Conservation (phyloP, 1,140 invertebrate species). For the Rhizoglyphus robini region DNA sequence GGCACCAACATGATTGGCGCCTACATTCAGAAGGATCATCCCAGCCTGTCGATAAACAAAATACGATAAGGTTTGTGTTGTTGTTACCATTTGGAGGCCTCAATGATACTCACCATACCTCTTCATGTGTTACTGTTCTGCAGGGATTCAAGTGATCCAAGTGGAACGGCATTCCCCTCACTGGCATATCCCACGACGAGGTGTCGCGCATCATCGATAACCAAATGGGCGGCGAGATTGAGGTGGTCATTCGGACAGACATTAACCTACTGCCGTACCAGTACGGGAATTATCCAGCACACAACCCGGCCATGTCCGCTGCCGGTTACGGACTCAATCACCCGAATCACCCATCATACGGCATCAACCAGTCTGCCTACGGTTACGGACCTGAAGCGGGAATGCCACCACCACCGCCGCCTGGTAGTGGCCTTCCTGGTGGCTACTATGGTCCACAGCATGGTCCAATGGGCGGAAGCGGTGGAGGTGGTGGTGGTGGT, state of each 20-base stretch:
- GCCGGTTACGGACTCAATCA: neutral
- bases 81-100: neutral
- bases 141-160: constrained; percentile 52
- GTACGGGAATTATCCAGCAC: neutral
- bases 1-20: constrained; percentile 41
- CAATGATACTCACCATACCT: neutral
- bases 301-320: neutral
- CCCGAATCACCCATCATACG: neutral
- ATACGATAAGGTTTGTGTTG: constrained; percentile 41
- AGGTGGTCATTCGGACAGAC: constrained; percentile 41
- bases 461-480: too few relatives aligned
- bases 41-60: constrained; percentile 36
- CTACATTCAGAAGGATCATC: constrained; percentile 44
- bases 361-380: neutral
- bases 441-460: too few relatives aligned
- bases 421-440: neutral
- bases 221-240: constrained; percentile 41
- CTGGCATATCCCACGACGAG: constrained; percentile 47
- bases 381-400: constrained; percentile 3
- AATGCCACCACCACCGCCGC: constrained; percentile 3
- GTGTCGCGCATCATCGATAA: constrained; percentile 46
- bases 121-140: neutral
- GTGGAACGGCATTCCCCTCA: constrained; percentile 48
- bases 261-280: constrained; percentile 10
- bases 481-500: too few relatives aligned